These are phyloP conservation scores for Schizaphis graminum DNA, from an alignment of 2,888 invertebrate species.

Conservation along the genomic window DNA sequence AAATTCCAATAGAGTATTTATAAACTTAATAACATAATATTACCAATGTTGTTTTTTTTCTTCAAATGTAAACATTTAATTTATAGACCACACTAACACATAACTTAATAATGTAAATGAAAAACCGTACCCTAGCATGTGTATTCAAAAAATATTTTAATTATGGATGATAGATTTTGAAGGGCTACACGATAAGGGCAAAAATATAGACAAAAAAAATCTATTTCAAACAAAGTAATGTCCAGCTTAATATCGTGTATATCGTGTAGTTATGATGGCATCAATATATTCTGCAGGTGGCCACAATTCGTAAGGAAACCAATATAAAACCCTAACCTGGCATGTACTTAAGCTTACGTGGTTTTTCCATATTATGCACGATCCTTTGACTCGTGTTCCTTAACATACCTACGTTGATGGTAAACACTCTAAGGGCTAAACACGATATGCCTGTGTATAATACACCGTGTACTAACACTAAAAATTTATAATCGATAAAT, in stretches of 20 bases:
- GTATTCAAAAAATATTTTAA: neutral
- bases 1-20: neutral
- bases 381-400: neutral
- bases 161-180: neutral
- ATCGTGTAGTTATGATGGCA: neutral
- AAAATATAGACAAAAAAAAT: neutral
- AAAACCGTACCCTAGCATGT: neutral
- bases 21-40: neutral
- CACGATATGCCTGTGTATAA: neutral
- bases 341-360: neutral
- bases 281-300: neutral
- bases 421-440: neutral
- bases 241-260: neutral
- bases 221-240: neutral
- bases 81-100: neutral
- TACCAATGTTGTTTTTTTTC: neutral
- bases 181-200: neutral
- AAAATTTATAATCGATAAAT: neutral
- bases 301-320: neutral
- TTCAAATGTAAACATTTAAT: neutral
- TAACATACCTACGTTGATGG: neutral
- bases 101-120: neutral
- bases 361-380: neutral
- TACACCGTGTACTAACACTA: neutral
- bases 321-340: neutral